Evolutionary conservation across 2,888 invertebrate species (phyloP), one percentile per base, ranked within the genome.

Genomic region (Troilus luridus): DNA sequence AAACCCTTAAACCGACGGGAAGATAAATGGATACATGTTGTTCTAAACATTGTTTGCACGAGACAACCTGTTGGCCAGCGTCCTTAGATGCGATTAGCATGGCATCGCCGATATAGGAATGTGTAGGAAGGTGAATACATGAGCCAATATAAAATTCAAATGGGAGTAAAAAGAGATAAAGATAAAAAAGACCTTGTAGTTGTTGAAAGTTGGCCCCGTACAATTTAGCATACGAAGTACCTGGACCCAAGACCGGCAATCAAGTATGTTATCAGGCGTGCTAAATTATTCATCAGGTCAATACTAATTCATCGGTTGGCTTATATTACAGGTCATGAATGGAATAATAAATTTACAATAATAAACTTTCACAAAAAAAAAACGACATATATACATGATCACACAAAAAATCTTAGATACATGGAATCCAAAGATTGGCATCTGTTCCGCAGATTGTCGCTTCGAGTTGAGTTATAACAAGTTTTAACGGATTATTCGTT

Each of bases 151-250:
- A 77, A 77, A 77, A 77, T 77, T 77, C 72, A 77, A 77, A 77
- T 77, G 67, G 14, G 24, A 41, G 72, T 77, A 77, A 77, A 41
- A 12, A 77, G 72, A 77, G 72, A 41, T 41, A 77, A 41, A 41
- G 72, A 77, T 77, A 77, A 77, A 77, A 67, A 77, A 77, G 72
- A 77, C 72, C 72, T 77, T 77, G 72, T 27, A 9, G 72, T 19
- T 41, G 8, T 77, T 77, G 9, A 0, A 77, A 19, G 6, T 14
- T 14, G 24, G 24, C 24, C 24, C 72, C 17, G 27, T 77, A 41
- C 24, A 2, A 77, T 17, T 41, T 8, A 19, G 17, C 72, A 77
- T 77, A 27, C 19, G 3, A 8, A 77, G 41, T 7, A 7, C 27
- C 21, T 6, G 7, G 8, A 21, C 0, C 64, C 8, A 12, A 59